These are phyloP conservation scores for Pycnonotus jocosus DNA, from an alignment of 2,113 vertebrate species.

Conservation along the genomic window DNA sequence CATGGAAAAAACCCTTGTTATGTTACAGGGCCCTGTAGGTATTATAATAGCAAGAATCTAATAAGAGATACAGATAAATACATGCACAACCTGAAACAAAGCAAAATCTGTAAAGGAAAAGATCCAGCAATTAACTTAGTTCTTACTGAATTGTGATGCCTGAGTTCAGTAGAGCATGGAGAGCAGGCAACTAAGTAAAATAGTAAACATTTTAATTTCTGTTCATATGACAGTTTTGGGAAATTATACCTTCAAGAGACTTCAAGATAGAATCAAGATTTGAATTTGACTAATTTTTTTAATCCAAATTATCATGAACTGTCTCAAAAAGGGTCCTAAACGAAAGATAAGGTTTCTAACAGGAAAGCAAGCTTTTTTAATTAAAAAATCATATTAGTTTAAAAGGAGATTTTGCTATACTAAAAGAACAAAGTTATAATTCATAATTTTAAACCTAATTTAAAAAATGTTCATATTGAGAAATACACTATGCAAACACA, in stretches of 20 bases:
- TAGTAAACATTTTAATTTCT: neutral
- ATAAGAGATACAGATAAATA: neutral
- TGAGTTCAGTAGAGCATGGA: neutral
- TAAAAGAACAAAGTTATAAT: neutral
- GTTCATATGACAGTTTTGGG: neutral
- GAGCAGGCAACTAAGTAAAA: neutral
- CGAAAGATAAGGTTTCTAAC: neutral
- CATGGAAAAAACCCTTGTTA: neutral
- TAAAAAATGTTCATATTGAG: neutral
- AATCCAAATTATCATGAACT: neutral
- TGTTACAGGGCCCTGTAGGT: neutral
- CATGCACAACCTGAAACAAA: neutral
- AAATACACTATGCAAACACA: neutral
- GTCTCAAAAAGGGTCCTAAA: neutral
- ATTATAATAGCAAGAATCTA: neutral
- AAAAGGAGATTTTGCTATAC: neutral
- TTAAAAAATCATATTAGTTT: neutral
- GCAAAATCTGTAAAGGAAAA: neutral
- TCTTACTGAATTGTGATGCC: neutral
- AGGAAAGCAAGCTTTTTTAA: neutral
- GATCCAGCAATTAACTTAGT: neutral
- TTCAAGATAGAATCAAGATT: neutral
- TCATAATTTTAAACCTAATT: neutral
- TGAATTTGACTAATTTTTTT: neutral
- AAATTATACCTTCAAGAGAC: neutral